Conservation (phyloP, 1,140 invertebrate genomes). For the Lepidurus apus region DNA sequence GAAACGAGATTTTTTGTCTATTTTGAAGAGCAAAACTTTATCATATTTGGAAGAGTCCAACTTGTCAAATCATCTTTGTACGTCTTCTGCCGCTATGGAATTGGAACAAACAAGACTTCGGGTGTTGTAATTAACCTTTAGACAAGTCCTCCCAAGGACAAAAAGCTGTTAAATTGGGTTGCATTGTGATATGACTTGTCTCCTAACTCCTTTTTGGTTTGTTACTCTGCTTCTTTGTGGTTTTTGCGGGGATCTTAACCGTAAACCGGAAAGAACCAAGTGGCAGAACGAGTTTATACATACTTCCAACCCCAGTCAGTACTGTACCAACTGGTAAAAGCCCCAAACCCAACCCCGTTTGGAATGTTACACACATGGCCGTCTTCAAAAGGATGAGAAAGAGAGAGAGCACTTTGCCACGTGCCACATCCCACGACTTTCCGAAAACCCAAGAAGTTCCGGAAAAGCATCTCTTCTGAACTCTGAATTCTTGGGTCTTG, state of each 20-base stretch:
- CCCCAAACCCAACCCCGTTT: background rate
- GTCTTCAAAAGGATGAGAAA: background rate
- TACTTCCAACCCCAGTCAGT: background rate
- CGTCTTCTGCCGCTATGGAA: no score
- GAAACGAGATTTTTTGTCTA: no score
- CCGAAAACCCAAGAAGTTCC: background rate
- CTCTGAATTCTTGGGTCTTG: background rate
- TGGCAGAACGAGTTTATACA: background rate
- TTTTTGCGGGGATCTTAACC: no score
- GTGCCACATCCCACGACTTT: background rate
- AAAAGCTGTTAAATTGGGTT: background rate
- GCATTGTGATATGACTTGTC: background rate
- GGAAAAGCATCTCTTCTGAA: background rate
- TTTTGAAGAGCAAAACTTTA: no score
- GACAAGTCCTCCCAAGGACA: background rate
- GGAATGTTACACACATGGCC: background rate
- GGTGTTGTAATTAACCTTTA: background rate
- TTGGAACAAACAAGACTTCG: background rate
- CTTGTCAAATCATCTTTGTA: no score
- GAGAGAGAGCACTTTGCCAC: background rate
- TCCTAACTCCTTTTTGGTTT: conserved; percentile 7
- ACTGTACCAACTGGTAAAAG: background rate
- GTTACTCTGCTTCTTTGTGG: background rate
- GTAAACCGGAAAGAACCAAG: conserved; percentile 5
- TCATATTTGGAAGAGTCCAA: no score